phyloP scores from a whole-genome alignment of 2,888 invertebrate genomes.

The Macaria notata region DNA sequence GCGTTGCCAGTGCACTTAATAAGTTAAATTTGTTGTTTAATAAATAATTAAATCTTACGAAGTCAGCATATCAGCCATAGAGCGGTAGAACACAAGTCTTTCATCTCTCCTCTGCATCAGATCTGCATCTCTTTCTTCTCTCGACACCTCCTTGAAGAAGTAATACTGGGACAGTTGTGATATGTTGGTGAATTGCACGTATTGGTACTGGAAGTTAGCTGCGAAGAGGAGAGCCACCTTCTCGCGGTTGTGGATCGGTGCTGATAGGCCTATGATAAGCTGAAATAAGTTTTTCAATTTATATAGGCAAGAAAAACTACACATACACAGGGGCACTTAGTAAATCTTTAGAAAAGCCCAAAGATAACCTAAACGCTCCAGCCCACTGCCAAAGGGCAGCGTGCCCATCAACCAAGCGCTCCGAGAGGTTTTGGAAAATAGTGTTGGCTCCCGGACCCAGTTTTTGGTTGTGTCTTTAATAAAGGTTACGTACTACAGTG shows the following conservation, averaged over 20 bases:
- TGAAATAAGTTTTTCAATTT: slow-evolving; percentile 53
- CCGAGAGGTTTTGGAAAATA: too few relatives aligned
- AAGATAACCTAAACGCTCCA: too few relatives aligned
- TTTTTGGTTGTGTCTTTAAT: too few relatives aligned
- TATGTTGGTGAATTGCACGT: slow-evolving; percentile 77
- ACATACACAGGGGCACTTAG: too few relatives aligned
- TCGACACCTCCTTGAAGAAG: slow-evolving; percentile 62
- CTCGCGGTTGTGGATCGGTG: slow-evolving; percentile 81
- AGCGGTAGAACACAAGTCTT: slow-evolving; percentile 61
- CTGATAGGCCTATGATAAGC: slow-evolving; percentile 82
- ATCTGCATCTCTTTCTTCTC: slow-evolving; percentile 64
- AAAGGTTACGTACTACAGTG: too few relatives aligned
- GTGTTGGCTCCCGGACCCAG: too few relatives aligned
- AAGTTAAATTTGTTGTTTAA: too few relatives aligned
- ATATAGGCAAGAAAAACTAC: too few relatives aligned
- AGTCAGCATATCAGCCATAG: slow-evolving; percentile 58
- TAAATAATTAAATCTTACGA: slow-evolving; percentile 45
- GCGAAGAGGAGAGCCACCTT: slow-evolving; percentile 79
- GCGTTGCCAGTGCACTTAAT: too few relatives aligned
- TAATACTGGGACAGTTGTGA: slow-evolving; percentile 76
- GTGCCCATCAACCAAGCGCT: too few relatives aligned
- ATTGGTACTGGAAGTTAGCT: slow-evolving; percentile 86
- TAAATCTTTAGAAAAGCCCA: too few relatives aligned
- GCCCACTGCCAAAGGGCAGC: too few relatives aligned
- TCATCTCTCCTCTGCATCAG: slow-evolving; percentile 55